Conservation (phyloP, 2,797 vertebrate genomes). For the Clarias laeviceps region DNA sequence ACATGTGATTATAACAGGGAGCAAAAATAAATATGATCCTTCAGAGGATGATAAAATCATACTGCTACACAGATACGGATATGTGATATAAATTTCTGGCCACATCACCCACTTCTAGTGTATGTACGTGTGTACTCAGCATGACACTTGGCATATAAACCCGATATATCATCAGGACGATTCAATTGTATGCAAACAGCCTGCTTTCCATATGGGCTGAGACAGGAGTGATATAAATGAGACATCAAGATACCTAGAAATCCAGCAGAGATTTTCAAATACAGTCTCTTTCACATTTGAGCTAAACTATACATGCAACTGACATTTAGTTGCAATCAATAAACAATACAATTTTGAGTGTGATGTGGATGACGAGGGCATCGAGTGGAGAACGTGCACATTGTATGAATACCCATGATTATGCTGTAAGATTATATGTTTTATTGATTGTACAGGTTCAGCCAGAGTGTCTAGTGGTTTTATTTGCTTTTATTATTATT, state of each 20-base stretch:
- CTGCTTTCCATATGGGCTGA: constrained; percentile 2
- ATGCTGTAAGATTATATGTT: background rate
- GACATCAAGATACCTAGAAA: background rate
- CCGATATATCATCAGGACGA: background rate
- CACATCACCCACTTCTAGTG: background rate
- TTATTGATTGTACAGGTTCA: background rate
- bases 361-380: background rate
- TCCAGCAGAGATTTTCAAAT: background rate
- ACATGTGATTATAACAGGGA: background rate
- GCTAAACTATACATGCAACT: background rate
- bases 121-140: background rate
- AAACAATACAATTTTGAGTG: background rate
- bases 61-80: background rate
- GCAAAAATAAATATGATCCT: background rate
- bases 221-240: background rate
- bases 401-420: background rate
- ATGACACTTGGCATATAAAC: background rate
- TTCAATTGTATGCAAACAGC: background rate
- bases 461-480: background rate
- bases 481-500: background rate
- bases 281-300: background rate
- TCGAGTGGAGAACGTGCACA: background rate
- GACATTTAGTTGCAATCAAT: background rate
- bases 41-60: background rate
- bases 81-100: background rate